Percentiles rank a stretch among this genome's conserved stretches.
These are phyloP conservation scores for Clostera curtula DNA, from an alignment of 2,888 invertebrate genomes.

Conservation along the genomic window DNA sequence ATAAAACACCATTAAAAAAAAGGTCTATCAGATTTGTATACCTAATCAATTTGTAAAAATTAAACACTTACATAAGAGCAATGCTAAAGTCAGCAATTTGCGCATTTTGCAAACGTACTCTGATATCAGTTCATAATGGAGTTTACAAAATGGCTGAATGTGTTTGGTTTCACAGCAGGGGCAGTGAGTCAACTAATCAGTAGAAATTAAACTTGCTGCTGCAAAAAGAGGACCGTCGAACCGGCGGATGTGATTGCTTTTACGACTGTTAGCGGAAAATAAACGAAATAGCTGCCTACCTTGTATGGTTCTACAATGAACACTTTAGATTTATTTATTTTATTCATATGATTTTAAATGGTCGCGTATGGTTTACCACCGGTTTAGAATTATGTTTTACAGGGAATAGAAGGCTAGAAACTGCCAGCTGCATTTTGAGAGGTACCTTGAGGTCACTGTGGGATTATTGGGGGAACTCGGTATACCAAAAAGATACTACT, in stretches of 20 bases:
- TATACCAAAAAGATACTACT: too few species aligned
- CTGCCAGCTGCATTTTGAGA: too few species aligned
- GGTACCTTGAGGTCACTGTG: too few species aligned
- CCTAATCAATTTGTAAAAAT: conserved; percentile 6
- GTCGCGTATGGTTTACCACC: too few species aligned
- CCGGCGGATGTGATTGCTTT: conserved; percentile 41
- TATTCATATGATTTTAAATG: too few species aligned
- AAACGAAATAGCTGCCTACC: conserved; percentile 8
- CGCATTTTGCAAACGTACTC: conserved; percentile 39
- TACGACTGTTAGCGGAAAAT: conserved; percentile 29
- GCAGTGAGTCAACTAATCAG: conserved; percentile 30
- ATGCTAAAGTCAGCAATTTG: conserved; percentile 48
- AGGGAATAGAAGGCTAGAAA: too few species aligned
- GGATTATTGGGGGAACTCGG: too few species aligned
- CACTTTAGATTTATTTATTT: too few species aligned
- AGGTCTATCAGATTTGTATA: not conserved
- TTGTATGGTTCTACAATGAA: too few species aligned
- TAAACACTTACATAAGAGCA: conserved; percentile 54
- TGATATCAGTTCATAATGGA: conserved; percentile 13
- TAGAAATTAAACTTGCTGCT: conserved; percentile 27
- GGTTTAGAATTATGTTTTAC: too few species aligned
- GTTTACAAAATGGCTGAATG: conserved; percentile 23
- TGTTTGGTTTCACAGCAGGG: conserved; percentile 33
- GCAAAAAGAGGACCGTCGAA: conserved; percentile 28
- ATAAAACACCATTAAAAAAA: too few species aligned